Conservation (phyloP, 1,140 invertebrate genomes). For the Drosophila paulistorum region DNA sequence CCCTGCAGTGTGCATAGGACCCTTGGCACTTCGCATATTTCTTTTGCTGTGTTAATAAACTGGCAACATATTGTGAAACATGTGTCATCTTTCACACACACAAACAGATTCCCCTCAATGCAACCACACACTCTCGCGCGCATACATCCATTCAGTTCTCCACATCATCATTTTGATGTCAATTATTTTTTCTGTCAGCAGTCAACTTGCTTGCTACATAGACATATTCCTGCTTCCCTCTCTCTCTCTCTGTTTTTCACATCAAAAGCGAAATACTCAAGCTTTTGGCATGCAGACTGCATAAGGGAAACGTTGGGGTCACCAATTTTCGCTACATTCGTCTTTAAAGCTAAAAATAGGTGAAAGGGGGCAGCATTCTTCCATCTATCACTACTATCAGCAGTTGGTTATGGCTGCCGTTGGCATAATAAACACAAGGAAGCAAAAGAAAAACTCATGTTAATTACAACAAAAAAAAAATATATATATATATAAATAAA, state of each 20-base stretch:
- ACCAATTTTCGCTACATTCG: neutral
- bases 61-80: constrained; percentile 22
- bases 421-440: neutral
- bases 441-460: constrained; percentile 1
- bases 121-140: neutral
- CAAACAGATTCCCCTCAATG: neutral
- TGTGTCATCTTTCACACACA: constrained; percentile 21
- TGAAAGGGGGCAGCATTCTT: neutral
- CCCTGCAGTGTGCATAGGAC: neutral
- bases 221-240: neutral
- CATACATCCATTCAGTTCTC: neutral
- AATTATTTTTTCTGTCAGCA: constrained; percentile 26
- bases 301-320: neutral
- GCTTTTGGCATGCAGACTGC: neutral
- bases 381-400: neutral
- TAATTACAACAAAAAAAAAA: neutral
- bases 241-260: neutral
- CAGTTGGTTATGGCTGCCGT: neutral
- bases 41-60: constrained; percentile 24
- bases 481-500: constrained; percentile 3
- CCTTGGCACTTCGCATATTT: constrained; percentile 6
- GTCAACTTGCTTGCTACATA: constrained; percentile 5
- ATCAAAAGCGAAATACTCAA: constrained; percentile 9
- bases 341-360: neutral
- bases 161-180: constrained; percentile 22